Conservation (phyloP, 1,140 invertebrate genomes). For the Panagrolaimus sp. region DNA sequence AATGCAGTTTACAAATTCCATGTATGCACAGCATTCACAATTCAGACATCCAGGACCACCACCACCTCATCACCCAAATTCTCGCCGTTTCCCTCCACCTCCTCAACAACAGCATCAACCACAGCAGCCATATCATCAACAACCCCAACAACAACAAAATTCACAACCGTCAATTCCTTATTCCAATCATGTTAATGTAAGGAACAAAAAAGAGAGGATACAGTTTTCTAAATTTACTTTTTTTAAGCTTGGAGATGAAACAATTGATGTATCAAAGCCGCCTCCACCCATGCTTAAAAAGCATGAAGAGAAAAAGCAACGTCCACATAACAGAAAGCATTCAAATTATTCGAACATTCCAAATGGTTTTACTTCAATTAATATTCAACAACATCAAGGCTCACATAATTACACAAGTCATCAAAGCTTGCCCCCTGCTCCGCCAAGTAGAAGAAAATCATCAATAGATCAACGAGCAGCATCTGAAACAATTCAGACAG, state of each 20-base stretch:
- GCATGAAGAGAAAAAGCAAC: neutral
- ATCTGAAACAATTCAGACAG: neutral
- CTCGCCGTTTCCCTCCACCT: neutral
- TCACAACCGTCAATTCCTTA: no score
- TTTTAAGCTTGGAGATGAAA: neutral
- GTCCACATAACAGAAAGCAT: neutral
- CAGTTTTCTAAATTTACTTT: neutral
- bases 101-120: no score
- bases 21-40: no score
- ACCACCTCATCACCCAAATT: no score
- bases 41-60: neutral
- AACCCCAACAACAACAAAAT: neutral
- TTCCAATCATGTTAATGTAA: no score
- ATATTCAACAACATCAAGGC: neutral
- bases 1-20: no score
- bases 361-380: neutral
- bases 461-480: neutral
- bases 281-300: neutral
- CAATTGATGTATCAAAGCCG: conserved; percentile 5
- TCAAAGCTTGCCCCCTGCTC: neutral
- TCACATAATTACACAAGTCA: neutral
- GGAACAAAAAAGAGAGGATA: no score
- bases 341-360: neutral
- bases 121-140: no score
- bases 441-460: neutral